A percentile compares a stretch with the other conserved stretches of the same genome.
Conservation (phyloP, 2,113 vertebrate species). For the Alosa alosa region DNA sequence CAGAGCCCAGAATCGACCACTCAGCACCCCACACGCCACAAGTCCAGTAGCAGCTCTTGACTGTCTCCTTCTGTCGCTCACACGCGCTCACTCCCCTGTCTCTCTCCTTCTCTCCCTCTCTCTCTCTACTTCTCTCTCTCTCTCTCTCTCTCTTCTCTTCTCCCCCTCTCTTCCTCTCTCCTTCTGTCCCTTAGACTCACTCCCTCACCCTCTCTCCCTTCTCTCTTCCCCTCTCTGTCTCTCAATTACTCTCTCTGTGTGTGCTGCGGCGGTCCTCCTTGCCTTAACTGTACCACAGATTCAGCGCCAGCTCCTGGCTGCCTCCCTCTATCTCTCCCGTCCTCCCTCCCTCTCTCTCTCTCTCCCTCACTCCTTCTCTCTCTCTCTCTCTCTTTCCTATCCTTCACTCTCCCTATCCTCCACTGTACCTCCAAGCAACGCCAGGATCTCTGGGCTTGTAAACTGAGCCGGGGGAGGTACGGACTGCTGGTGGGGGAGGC, state of each 20-base stretch:
- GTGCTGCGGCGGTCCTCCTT: neutral
- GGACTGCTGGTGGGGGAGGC: constrained; percentile 44
- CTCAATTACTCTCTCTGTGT: neutral
- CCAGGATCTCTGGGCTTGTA: constrained; percentile 76
- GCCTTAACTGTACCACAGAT: neutral
- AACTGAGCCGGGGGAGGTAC: constrained; percentile 80
- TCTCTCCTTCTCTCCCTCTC: neutral
- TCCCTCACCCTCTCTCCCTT: neutral
- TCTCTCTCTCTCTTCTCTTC: neutral
- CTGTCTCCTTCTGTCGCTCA: constrained; percentile 64
- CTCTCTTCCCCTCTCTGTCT: neutral
- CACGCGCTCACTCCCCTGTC: constrained; percentile 2
- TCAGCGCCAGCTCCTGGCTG: constrained; percentile 1
- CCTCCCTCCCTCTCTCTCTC: neutral
- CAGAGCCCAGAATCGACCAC: constrained; percentile 68
- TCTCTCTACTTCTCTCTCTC: neutral
- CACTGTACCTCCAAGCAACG: constrained; percentile 40
- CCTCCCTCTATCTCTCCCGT: constrained; percentile 42
- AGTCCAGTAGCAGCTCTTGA: constrained; percentile 54
- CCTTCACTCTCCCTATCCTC: neutral
- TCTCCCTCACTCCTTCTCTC: neutral
- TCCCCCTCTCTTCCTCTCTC: neutral
- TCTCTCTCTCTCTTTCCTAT: neutral
- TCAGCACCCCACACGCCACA: constrained; percentile 39
- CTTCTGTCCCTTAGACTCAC: neutral